Evolutionary conservation across 2,113 vertebrate species (phyloP).

Genomic region (Coreoperca whiteheadi): DNA sequence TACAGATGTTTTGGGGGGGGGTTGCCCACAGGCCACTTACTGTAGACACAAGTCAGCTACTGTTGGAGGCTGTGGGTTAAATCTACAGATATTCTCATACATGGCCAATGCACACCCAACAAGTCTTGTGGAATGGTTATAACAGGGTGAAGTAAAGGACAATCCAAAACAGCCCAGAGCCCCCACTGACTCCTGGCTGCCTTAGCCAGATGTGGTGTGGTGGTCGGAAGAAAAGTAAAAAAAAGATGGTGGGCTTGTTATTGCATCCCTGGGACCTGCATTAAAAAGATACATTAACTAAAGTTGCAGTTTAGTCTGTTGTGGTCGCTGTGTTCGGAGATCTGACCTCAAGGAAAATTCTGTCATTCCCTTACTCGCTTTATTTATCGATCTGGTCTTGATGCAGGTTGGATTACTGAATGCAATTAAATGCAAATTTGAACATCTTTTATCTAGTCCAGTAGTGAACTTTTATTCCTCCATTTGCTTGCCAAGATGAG

Average conservation of each 20-base stretch:
- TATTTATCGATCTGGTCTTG: conserved; percentile 2
- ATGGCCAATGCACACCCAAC: conserved; percentile 35
- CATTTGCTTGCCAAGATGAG: conserved; percentile 11
- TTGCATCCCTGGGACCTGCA: conserved; percentile 33
- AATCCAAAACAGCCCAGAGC: conserved; percentile 41
- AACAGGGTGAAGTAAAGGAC: conserved; percentile 56
- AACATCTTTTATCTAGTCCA: conserved; percentile 1
- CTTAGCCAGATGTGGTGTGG: conserved; percentile 61
- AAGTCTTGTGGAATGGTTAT: conserved; percentile 24
- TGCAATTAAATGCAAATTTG: conserved; percentile 32
- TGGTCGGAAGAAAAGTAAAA: conserved; percentile 50
- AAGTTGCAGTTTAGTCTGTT: conserved; percentile 39
- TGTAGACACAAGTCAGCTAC: neutral
- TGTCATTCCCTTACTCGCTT: neutral
- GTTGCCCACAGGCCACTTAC: conserved; percentile 2
- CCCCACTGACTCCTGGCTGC: conserved; percentile 57
- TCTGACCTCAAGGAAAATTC: conserved; percentile 34
- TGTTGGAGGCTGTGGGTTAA: conserved; percentile 16
- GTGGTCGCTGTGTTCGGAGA: conserved; percentile 27
- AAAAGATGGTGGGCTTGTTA: conserved; percentile 31
- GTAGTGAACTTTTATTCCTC: neutral
- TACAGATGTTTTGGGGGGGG: neutral
- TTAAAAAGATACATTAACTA: conserved; percentile 32
- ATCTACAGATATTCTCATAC: conserved; percentile 25
- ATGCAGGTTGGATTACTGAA: conserved; percentile 1